phyloP scores from a whole-genome alignment of 1,140 invertebrate genomes.

The Meloidogyne chitwoodi region DNA sequence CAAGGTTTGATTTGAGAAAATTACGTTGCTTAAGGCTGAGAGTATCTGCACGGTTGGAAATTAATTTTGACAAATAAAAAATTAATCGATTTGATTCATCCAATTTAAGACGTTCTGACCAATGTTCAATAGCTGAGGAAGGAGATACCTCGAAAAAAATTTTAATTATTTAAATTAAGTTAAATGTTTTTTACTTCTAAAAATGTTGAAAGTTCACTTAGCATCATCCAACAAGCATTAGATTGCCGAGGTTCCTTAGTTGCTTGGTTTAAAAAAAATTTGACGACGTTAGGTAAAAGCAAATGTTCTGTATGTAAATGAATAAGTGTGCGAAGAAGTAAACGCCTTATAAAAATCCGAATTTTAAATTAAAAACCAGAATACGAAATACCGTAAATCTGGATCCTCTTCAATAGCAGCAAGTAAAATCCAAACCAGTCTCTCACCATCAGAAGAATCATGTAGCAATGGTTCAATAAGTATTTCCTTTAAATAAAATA shows the following conservation, averaged over 20 bases:
- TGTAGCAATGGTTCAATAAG: slow-evolving; percentile 21
- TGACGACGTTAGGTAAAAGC: slow-evolving; percentile 18
- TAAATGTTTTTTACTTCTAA: slow-evolving; percentile 25
- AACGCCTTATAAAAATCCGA: slow-evolving; percentile 17
- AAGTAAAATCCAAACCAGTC: slow-evolving; percentile 17
- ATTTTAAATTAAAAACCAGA: background rate
- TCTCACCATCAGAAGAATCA: background rate
- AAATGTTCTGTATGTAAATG: slow-evolving; percentile 12
- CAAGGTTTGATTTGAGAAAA: slow-evolving; percentile 9
- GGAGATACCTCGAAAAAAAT: background rate
- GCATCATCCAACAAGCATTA: slow-evolving; percentile 41
- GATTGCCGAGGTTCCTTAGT: slow-evolving; percentile 9
- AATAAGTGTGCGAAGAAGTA: slow-evolving; percentile 19
- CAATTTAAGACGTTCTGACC: background rate
- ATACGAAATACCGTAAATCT: slow-evolving; percentile 7
- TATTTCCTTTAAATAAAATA: slow-evolving; percentile 18
- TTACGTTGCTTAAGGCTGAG: slow-evolving; percentile 11
- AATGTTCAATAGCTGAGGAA: background rate
- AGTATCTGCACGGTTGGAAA: background rate
- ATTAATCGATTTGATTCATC: slow-evolving; percentile 10
- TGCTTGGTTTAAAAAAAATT: slow-evolving; percentile 10
- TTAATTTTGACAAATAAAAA: slow-evolving; percentile 5
- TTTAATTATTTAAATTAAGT: background rate
- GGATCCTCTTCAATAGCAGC: slow-evolving; percentile 28
- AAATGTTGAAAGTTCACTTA: slow-evolving; percentile 31